phyloP scores from a whole-genome alignment of 2,113 vertebrate genomes.

The Embiotoca jacksoni region DNA sequence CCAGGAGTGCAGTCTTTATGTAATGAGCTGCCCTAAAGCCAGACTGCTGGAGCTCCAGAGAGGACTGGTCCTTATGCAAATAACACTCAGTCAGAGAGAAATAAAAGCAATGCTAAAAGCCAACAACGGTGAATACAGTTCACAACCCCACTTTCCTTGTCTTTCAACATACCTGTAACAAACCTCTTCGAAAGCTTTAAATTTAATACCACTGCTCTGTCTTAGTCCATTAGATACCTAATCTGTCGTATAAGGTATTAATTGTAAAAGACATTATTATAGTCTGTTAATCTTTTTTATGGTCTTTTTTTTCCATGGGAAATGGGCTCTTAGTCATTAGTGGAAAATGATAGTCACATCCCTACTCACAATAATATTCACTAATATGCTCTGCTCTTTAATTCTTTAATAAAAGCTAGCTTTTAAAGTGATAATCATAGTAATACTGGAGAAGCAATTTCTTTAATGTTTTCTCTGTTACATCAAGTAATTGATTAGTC shows the following conservation, averaged over 20 bases:
- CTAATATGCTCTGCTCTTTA: constrained; percentile 37
- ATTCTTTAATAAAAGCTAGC: constrained; percentile 2
- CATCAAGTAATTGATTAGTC: constrained; percentile 33
- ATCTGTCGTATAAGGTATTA: constrained; percentile 30
- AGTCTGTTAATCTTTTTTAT: constrained; percentile 46
- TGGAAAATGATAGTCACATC: constrained; percentile 23
- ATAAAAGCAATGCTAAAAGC: constrained; percentile 36
- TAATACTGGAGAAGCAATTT: constrained; percentile 2
- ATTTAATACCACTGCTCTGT: constrained; percentile 21
- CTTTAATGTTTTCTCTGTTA: constrained; percentile 11
- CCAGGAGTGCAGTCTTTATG: constrained; percentile 57
- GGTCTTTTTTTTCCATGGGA: constrained; percentile 32
- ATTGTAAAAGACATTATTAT: constrained; percentile 20
- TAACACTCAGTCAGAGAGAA: constrained; percentile 42
- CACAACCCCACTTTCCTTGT: neutral
- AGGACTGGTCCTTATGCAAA: constrained; percentile 62
- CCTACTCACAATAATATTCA: constrained; percentile 17
- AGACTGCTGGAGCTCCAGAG: constrained; percentile 47
- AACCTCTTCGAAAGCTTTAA: neutral
- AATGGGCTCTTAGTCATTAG: constrained; percentile 38
- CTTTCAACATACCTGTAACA: constrained; percentile 12
- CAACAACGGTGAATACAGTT: constrained; percentile 13
- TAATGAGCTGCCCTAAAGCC: constrained; percentile 59
- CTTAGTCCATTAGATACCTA: constrained; percentile 37
- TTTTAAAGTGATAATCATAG: constrained; percentile 35